Base-by-base conservation (phyloP, 2,797 vertebrate genomes). In the Smutsia gigantea region DNA sequence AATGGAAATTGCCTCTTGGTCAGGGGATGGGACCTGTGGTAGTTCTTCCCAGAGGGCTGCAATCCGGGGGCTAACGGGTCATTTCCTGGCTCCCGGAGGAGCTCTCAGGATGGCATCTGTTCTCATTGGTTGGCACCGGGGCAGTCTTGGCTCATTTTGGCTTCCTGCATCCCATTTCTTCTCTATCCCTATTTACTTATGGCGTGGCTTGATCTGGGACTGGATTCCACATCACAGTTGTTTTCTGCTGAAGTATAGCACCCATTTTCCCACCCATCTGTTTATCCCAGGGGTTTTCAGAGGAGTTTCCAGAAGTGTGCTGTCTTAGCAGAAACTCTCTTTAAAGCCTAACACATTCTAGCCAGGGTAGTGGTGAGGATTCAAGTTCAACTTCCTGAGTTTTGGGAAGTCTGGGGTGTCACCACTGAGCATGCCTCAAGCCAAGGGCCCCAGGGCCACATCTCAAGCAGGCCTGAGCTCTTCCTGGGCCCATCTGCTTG, bases 121-220 rank as follows among this genome's bases (percentile, higher is more conserved):
- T 46, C 63, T 61, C 27, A 59, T 8, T 4, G 18, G 1, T 5
- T 23, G 51, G 15, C 49, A 14, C 59, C 49, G 13, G 8, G 46
- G 31, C 61, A 57, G 15, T 42, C 13, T 8, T 3, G 57, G 42
- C n/a, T 74, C 55, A 0, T 39, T 18, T 59, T 55, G 18, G 21
- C n/a, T 83, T 15, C 53, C 23, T 46, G 72, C 17, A 42, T 25
- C 39, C n/a, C 3, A 3, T 25, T 7, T 10, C 51, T 53, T 37
- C 19, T 21, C 42, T 4, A 1, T n/a, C 11, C 14, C 29, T 9
- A 6, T n/a, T 51, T 17, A 51, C 77, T 64, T 53, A 0, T 1
- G 13, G 57, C 15, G 25, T 63, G 31, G 39, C 57, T 29, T 51
- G 71, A 37, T 51, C 57, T 75, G 31, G 86, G 59, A 49, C 57